Percentiles rank a stretch among this genome's conserved stretches.
Conservation (phyloP, 2,113 vertebrate genomes). For the Oryzias curvinotus region DNA sequence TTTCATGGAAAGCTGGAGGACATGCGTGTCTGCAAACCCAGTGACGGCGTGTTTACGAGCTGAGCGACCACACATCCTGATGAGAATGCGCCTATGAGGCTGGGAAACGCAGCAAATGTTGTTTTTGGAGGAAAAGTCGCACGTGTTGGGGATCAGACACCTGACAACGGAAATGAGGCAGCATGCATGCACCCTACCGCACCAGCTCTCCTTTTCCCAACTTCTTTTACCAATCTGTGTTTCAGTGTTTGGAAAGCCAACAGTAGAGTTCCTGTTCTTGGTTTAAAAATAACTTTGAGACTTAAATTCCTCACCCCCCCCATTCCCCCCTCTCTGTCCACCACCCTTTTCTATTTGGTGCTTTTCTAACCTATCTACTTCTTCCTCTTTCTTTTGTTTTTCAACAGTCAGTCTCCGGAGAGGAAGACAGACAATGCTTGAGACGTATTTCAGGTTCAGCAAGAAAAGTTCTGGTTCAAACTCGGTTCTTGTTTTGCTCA, state of each 20-base stretch:
- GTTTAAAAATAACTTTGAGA: conserved; percentile 74
- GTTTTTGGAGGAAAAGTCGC: conserved; percentile 16
- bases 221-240: conserved; percentile 43
- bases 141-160: conserved; percentile 14
- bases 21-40: conserved; percentile 2
- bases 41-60: conserved; percentile 7
- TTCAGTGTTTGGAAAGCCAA: conserved; percentile 67
- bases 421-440: no score
- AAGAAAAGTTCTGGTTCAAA: no score
- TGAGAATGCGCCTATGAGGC: conserved; percentile 14
- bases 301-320: conserved; percentile 57
- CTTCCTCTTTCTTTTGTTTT: conserved; percentile 43
- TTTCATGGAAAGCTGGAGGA: conserved; percentile 15
- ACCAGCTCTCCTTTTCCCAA: conserved; percentile 9
- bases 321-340: conserved; percentile 25
- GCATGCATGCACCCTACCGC: conserved; percentile 11
- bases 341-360: conserved; percentile 50
- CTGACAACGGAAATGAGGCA: conserved; percentile 31
- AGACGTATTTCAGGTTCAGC: no score
- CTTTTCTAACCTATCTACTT: conserved; percentile 33
- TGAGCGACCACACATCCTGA: not conserved
- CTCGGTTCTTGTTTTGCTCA: no score
- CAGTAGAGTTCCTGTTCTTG: conserved; percentile 73
- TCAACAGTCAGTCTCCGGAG: conserved; percentile 18
- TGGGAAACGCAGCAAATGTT: conserved; percentile 5